Evolutionary conservation across 2,797 vertebrate genomes (phyloP).

Genomic region (Oryzias sinensis): DNA sequence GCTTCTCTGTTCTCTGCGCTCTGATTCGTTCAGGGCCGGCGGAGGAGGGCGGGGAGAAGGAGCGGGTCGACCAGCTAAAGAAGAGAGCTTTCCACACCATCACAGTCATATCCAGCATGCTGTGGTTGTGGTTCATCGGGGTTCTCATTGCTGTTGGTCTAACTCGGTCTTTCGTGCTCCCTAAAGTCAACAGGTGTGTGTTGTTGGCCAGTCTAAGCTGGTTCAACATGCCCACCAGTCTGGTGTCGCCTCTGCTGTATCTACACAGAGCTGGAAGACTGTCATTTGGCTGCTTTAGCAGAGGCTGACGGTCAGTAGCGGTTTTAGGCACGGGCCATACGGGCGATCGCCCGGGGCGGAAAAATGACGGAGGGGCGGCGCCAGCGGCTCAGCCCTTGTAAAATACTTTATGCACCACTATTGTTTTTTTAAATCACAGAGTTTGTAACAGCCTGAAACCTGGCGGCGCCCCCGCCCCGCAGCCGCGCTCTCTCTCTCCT

Average conservation of each 20-base stretch:
- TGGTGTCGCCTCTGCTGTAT: slow-evolving; percentile 14
- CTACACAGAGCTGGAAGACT: background rate
- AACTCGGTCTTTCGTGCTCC: background rate
- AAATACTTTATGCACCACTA: too few relatives aligned
- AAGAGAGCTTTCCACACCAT: slow-evolving; percentile 25
- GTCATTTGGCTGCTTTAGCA: background rate
- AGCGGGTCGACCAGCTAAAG: slow-evolving; percentile 4
- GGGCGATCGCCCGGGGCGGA: too few relatives aligned
- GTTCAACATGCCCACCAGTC: slow-evolving; percentile 15
- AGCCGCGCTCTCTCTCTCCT: too few relatives aligned
- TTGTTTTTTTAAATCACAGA: too few relatives aligned
- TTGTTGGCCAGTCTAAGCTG: accelerated
- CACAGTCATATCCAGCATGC: background rate
- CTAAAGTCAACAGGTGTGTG: accelerated
- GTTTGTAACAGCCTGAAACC: too few relatives aligned
- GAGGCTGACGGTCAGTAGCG: background rate
- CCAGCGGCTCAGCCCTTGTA: too few relatives aligned
- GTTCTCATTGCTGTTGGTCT: background rate
- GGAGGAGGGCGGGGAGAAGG: background rate
- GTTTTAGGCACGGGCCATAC: too few relatives aligned
- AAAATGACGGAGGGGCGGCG: too few relatives aligned
- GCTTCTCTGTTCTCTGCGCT: slow-evolving; percentile 13
- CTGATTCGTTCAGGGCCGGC: slow-evolving; percentile 17
- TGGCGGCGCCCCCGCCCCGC: too few relatives aligned
- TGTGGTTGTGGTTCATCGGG: slow-evolving; percentile 8